Base-by-base conservation (phyloP, 2,113 vertebrate species). In the Perca fluviatilis region DNA sequence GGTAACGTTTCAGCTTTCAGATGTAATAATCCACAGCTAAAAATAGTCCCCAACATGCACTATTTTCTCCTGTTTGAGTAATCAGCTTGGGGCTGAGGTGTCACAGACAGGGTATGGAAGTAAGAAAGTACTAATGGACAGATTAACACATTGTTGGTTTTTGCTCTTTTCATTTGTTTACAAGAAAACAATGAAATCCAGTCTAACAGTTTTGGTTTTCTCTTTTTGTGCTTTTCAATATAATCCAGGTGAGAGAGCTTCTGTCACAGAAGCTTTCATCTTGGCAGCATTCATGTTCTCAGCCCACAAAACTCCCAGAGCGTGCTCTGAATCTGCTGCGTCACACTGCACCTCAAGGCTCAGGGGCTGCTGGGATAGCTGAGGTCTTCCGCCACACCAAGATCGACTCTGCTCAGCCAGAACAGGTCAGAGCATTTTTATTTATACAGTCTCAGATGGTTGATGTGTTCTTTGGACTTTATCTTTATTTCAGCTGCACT, bases 301-400 rank as follows among this genome's bases (percentile, higher is more conserved):
- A 96, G 81, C 96, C 96, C 18, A 97, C 96, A 2, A 95, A 95
- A 67, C 94, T 97, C n/a, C 96, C 96, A 0, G 96, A 97, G 72
- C 94, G 96, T 0, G 96, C 96, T 1, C 90, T 97, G 49, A 96
- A 95, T 67, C 94, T 97, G 88, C 90, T 97, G 77, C 95, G 96
- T n/a, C 94, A 95, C 92, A 96, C 96, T 0, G 94, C 95, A 4
- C 95, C 94, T 40, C 95, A 93, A 69, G 87, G 88, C 85, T 77
- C 94, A 1, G 95, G 92, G 68, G 93, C 94, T 63, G 90, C 95
- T 72, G 95, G 95, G 81, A 91, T 95, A 33, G 94, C 95, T 0
- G 95, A 96, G 71, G 93, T 92, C 54, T 94, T 96, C 68, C 93
- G 95, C 46, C 91, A 95, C 71, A 85, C 93, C 77, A 96, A 95